Conservation (phyloP, 2,888 invertebrate species). For the Masnerella sp. region DNA sequence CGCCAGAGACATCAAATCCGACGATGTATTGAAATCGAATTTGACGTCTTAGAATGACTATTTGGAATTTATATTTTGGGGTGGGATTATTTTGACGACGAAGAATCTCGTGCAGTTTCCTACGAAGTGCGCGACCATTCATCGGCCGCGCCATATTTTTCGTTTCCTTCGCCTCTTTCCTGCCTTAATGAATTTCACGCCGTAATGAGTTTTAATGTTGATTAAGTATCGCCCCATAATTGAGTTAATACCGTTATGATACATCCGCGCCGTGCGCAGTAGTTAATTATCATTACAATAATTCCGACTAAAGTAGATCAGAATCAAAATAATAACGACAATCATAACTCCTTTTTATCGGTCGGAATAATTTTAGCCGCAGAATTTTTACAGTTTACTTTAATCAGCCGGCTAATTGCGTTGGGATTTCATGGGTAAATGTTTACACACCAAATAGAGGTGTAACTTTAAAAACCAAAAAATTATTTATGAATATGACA, state of each 20-base stretch:
- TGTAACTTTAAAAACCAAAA: too few relatives aligned
- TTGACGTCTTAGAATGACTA: too few relatives aligned
- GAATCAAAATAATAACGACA: slow-evolving; percentile 58
- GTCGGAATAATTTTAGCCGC: slow-evolving; percentile 16
- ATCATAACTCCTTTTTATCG: slow-evolving; percentile 36
- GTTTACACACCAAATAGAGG: too few relatives aligned
- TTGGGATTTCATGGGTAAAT: slow-evolving; percentile 22
- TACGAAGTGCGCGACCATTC: too few relatives aligned
- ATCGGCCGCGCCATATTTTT: too few relatives aligned
- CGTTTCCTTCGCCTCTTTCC: slow-evolving; percentile 1
- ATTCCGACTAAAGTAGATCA: slow-evolving; percentile 69
- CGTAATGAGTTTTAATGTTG: slow-evolving; percentile 54
- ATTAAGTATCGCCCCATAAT: slow-evolving; percentile 43
- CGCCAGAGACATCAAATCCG: too few relatives aligned
- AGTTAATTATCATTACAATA: slow-evolving; percentile 70
- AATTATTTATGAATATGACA: too few relatives aligned
- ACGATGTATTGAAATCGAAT: too few relatives aligned
- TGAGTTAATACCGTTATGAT: slow-evolving; percentile 43
- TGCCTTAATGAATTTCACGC: slow-evolving; percentile 39
- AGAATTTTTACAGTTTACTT: slow-evolving; percentile 30
- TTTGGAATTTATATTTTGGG: too few relatives aligned
- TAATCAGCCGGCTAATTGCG: slow-evolving; percentile 35
- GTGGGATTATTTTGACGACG: too few relatives aligned
- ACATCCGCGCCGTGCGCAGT: slow-evolving; percentile 39
- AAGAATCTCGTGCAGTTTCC: too few relatives aligned